Percentiles rank a stretch among this genome's conserved stretches.
Evolutionary conservation across 2,888 invertebrate species (phyloP).

Genomic region (Salpingus planirostris): DNA sequence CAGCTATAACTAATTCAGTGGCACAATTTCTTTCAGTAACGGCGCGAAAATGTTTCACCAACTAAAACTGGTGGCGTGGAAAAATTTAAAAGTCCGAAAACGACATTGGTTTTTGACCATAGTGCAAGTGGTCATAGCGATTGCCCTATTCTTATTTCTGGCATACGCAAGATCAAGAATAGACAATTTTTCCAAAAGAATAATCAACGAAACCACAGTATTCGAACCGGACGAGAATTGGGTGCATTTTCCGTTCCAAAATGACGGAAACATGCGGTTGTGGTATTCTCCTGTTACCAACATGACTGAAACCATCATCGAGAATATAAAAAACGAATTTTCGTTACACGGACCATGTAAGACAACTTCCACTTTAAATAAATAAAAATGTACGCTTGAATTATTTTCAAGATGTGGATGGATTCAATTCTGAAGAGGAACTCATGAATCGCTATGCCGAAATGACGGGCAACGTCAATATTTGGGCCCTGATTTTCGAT

Average conservation of each 20-base stretch:
- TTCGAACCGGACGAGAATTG: constrained; percentile 11
- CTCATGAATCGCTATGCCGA: constrained; percentile 24
- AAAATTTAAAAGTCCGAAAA: constrained; percentile 32
- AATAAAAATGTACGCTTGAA: too few relatives aligned
- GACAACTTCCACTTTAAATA: too few relatives aligned
- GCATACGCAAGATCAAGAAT: constrained; percentile 35
- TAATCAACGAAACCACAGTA: constrained; percentile 24
- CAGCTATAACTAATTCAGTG: too few relatives aligned
- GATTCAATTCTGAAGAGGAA: constrained; percentile 24
- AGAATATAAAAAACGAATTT: too few relatives aligned
- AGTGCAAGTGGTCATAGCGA: constrained; percentile 32
- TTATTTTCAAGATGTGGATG: constrained; percentile 25
- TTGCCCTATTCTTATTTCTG: constrained; percentile 33
- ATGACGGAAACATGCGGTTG: constrained; percentile 20
- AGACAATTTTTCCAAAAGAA: constrained; percentile 28
- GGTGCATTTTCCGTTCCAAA: constrained; percentile 11
- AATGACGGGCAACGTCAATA: constrained; percentile 17
- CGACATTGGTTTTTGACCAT: constrained; percentile 34
- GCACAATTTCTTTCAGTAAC: too few relatives aligned
- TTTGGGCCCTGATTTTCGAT: constrained; percentile 30
- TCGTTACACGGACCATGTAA: too few relatives aligned
- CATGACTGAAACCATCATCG: constrained; percentile 29
- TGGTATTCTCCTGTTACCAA: constrained; percentile 30
- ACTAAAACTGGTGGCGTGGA: constrained; percentile 34
- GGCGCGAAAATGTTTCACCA: constrained; percentile 16